These are phyloP conservation scores for Parauchenoglanis punctatus DNA, from an alignment of 2,797 vertebrate genomes.

Conservation along the genomic window DNA sequence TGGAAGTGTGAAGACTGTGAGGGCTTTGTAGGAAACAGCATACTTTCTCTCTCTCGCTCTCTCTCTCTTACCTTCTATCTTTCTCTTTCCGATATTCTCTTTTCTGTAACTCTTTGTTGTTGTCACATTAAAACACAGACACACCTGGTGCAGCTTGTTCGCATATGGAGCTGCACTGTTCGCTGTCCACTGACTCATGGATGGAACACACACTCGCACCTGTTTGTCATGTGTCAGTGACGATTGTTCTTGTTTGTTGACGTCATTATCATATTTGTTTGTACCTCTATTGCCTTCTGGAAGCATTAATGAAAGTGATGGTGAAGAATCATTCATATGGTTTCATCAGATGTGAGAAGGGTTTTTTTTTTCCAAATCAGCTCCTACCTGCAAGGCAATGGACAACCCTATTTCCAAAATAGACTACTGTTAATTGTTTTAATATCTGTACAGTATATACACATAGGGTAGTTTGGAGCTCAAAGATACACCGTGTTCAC, in stretches of 20 bases:
- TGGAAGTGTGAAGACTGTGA: conserved; percentile 58
- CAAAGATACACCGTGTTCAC: not conserved
- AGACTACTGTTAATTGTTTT: not conserved
- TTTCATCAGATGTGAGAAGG: not conserved
- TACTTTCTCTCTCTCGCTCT: conserved; percentile 9
- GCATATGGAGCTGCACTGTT: conserved; percentile 40
- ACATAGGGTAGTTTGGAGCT: not conserved
- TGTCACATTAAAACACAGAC: conserved; percentile 8
- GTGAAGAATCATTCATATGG: not conserved
- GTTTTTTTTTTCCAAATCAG: not conserved
- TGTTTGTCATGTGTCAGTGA: conserved; percentile 40
- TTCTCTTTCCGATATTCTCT: not conserved
- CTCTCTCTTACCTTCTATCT: not conserved
- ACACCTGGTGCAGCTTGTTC: conserved; percentile 40
- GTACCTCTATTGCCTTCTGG: conserved; percentile 3
- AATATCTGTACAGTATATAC: not conserved
- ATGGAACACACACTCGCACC: conserved; percentile 41
- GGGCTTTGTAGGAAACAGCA: conserved; percentile 50
- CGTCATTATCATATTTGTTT: conserved; percentile 39
- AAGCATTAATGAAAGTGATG: not conserved
- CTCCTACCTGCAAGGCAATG: not conserved
- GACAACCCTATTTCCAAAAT: not conserved
- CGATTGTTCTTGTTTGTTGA: conserved; percentile 41
- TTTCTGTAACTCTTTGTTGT: conserved; percentile 2
- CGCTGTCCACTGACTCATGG: conserved; percentile 52